Base-by-base conservation (phyloP, 2,113 vertebrate species). In the Gnathonemus longibarbis region DNA sequence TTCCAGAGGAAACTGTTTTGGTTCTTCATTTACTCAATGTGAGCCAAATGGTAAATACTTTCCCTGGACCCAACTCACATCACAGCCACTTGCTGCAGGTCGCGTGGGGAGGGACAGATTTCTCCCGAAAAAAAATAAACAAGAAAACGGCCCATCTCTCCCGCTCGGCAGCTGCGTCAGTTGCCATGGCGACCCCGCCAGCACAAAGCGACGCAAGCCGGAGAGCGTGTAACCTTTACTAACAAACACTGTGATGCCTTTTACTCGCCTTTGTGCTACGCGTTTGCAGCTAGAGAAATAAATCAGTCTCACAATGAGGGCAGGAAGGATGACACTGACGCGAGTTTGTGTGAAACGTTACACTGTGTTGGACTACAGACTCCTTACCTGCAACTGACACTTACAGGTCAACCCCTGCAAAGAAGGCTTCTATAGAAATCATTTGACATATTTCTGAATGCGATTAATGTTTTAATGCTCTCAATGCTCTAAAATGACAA, bases 91-190 rank as follows among this genome's bases (percentile, higher is more conserved):
- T 95, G 96, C 95, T 95, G 96, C 95, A 95, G 95, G 96, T 95
- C 94, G 93, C 95, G 93, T 95, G 95, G 95, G 95, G 94, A 94
- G 96, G 90, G 93, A 56, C 48, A 19, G 85, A 87, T 52, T 31
- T 21, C 95, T 95, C 91, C 52, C 90, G 88, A 95, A 95, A 96
- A 96, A 96, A 95, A 95, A 95, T 94, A 95, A 92, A 91, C 92
- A 27, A 70, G 74, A 80, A 80, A 42, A 93, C 90, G 91, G 94
- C 94, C 96, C 95, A 94, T 94, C 95, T 97, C 96, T 95, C 95
- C 96, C 95, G 97, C 94, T 95, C 94, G 96, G 96, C 98, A 99
- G 97, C 98, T 99, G 98, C 97, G 96, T 95, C 94, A 88, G 96
- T 98, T 97, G 92, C 97, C 96, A 96, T 96, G 94, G 96, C 95